Conservation (phyloP, 2,113 vertebrate species). For the Pandion haliaetus region DNA sequence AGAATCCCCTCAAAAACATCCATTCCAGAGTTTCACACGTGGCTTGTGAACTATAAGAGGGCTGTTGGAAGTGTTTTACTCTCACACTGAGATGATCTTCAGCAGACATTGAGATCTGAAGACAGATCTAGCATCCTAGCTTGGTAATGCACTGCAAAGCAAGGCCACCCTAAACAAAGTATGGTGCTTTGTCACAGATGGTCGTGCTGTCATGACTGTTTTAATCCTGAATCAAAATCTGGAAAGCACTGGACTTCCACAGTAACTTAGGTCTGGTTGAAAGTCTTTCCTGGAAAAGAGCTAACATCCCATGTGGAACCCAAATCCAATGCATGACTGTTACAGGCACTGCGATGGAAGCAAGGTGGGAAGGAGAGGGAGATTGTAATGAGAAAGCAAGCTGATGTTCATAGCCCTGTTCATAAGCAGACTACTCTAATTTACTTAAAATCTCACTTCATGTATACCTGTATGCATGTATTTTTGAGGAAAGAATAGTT, state of each 20-base stretch:
- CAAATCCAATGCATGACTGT: not conserved
- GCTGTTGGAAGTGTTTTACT: not conserved
- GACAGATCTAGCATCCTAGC: fast-evolving
- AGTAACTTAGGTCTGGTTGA: not conserved
- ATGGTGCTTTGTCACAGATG: not conserved
- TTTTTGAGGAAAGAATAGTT: not conserved
- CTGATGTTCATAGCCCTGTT: not conserved
- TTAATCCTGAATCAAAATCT: not conserved
- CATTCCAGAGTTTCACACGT: not conserved
- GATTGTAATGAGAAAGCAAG: not conserved
- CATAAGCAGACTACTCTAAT: not conserved
- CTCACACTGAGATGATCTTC: not conserved
- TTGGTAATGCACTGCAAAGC: not conserved
- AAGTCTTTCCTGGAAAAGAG: not conserved
- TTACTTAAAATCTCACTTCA: not conserved
- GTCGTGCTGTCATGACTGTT: not conserved
- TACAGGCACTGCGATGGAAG: not conserved
- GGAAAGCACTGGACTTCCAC: not conserved
- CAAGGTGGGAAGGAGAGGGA: not conserved
- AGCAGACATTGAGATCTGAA: not conserved
- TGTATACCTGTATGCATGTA: not conserved
- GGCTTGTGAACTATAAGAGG: not conserved
- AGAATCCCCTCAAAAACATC: not conserved
- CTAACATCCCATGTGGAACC: not conserved
- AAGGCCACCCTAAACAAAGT: not conserved